phyloP scores from a whole-genome alignment of 2,113 vertebrate genomes.

The Pseudonaja textilis region DNA sequence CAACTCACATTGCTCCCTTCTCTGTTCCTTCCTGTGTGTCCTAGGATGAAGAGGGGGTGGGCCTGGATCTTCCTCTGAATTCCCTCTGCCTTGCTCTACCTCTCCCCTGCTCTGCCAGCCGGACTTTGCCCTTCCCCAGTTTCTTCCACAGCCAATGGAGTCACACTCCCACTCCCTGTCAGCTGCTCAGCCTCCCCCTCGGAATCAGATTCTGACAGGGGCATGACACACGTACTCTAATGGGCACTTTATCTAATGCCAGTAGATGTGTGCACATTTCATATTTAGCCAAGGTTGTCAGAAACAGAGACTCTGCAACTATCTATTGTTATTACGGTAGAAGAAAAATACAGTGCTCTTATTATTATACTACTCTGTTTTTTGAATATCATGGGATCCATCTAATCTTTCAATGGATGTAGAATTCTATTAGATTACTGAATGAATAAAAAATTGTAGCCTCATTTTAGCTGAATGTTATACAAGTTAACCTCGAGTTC shows the following conservation, averaged over 20 bases:
- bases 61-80: too few relatives aligned
- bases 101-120: too few relatives aligned
- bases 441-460: not conserved
- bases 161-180: too few relatives aligned
- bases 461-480: not conserved
- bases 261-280: not conserved
- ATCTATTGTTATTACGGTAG: not conserved
- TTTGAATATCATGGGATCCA: not conserved
- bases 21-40: too few relatives aligned
- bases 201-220: too few relatives aligned
- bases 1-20: too few relatives aligned
- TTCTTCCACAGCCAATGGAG: too few relatives aligned
- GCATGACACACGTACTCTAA: too few relatives aligned
- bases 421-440: not conserved
- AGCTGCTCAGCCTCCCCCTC: too few relatives aligned
- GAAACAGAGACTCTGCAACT: not conserved
- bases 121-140: too few relatives aligned
- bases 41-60: too few relatives aligned
- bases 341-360: not conserved
- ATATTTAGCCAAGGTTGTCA: not conserved
- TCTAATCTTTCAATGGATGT: not conserved
- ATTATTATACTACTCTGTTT: not conserved
- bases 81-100: too few relatives aligned
- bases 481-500: not conserved
- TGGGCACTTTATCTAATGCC: not conserved